A percentile compares a stretch with the other conserved stretches of the same genome.
These are phyloP conservation scores for Cynopterus brachyotis DNA, from an alignment of 2,113 vertebrate genomes.

Conservation along the genomic window DNA sequence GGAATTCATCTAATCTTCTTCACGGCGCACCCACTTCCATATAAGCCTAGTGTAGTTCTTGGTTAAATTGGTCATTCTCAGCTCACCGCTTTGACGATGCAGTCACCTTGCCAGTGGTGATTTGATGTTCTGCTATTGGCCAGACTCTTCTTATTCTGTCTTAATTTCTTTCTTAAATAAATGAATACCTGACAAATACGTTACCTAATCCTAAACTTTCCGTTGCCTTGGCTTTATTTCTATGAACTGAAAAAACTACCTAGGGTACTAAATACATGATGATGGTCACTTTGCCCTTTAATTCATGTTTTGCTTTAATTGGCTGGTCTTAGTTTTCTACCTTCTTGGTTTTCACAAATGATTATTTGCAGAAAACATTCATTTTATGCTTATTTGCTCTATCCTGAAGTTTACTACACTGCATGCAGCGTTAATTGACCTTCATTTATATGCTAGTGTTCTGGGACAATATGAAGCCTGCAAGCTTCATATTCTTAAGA, in stretches of 20 bases:
- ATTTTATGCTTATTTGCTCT: neutral
- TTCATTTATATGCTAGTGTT: neutral
- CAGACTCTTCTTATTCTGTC: neutral
- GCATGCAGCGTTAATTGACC: neutral
- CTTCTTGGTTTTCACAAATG: neutral
- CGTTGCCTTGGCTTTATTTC: neutral
- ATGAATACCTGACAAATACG: neutral
- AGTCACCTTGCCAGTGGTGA: constrained; percentile 16
- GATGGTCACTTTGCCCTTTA: neutral
- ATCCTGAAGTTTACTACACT: neutral
- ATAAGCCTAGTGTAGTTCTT: neutral
- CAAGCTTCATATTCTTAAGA: neutral
- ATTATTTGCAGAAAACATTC: constrained; percentile 21
- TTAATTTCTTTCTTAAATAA: constrained; percentile 26
- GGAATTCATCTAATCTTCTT: constrained; percentile 74
- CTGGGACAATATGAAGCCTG: neutral
- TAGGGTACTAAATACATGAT: neutral
- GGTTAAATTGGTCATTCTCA: constrained; percentile 57
- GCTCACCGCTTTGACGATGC: constrained; percentile 43
- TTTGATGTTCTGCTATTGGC: neutral
- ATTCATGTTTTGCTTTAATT: constrained; percentile 1
- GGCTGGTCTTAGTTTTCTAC: neutral
- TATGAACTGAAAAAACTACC: neutral
- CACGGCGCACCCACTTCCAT: constrained; percentile 39
- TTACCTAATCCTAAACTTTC: neutral